Conservation (phyloP, 2,888 invertebrate genomes). For the Branchellion lobata region DNA sequence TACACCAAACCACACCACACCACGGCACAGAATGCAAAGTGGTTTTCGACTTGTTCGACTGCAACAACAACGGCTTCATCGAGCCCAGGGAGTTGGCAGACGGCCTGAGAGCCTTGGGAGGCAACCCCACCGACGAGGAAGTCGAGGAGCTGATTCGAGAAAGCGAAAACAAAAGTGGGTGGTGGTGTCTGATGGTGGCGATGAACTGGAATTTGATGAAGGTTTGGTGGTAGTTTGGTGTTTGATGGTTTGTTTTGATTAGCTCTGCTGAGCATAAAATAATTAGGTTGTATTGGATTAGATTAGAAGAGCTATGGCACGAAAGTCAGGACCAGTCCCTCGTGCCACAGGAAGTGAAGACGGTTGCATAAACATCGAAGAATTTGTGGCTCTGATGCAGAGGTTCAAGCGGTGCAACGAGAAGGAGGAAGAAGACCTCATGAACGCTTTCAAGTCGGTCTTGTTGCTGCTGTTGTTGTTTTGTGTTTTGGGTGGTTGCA, state of each 20-base stretch:
- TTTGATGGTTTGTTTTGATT: too few relatives aligned
- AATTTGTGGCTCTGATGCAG: constrained; percentile 48
- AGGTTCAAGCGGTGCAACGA: constrained; percentile 43
- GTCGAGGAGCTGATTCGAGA: constrained; percentile 58
- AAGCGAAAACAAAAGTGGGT: constrained; percentile 57
- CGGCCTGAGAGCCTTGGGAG: constrained; percentile 49
- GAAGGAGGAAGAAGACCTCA: constrained; percentile 45
- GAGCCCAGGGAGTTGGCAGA: constrained; percentile 56
- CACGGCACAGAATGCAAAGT: constrained; percentile 10
- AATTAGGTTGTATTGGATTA: too few relatives aligned
- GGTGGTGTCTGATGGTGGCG: not conserved
- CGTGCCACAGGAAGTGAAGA: constrained; percentile 34
- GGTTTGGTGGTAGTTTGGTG: not conserved
- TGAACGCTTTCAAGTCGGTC: constrained; percentile 44
- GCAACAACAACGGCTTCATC: constrained; percentile 58
- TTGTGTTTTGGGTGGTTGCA: too few relatives aligned
- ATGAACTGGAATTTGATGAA: too few relatives aligned
- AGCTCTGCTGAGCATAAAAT: too few relatives aligned
- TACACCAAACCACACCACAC: too few relatives aligned
- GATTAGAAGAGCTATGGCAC: too few relatives aligned
- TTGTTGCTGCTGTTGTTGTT: too few relatives aligned
- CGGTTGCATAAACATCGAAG: constrained; percentile 49
- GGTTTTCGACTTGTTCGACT: constrained; percentile 58
- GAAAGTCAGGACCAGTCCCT: too few relatives aligned
- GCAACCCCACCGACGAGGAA: constrained; percentile 56